Conservation (phyloP, 1,140 invertebrate species). For the Hydropsyche tenuis region DNA sequence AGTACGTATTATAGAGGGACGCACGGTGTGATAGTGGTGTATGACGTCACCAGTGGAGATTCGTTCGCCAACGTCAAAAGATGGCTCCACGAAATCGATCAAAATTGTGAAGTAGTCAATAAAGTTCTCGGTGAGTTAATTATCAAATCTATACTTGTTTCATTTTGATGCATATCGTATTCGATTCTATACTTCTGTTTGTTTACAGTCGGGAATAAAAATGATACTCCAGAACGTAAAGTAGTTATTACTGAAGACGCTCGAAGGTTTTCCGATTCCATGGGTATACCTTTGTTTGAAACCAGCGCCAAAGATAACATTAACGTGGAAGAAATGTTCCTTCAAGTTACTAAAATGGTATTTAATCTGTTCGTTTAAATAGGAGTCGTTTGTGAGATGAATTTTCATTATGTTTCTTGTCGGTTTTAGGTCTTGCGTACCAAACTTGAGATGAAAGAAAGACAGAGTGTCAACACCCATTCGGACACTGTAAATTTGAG, state of each 20-base stretch:
- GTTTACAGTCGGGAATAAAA: slow-evolving; percentile 96
- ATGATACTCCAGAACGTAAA: slow-evolving; percentile 96
- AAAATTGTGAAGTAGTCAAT: slow-evolving; percentile 99
- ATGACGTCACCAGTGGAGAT: slow-evolving; percentile 98
- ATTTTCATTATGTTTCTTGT: not conserved
- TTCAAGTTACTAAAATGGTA: slow-evolving; percentile 74
- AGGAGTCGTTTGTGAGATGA: not conserved
- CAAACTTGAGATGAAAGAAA: slow-evolving; percentile 67
- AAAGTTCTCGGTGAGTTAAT: slow-evolving; percentile 87
- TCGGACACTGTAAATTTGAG: slow-evolving; percentile 66
- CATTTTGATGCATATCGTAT: not conserved
- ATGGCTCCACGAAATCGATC: slow-evolving; percentile 98
- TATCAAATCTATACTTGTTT: not conserved
- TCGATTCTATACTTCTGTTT: slow-evolving; percentile 37
- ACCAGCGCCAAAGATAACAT: slow-evolving; percentile 99
- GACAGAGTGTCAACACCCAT: slow-evolving; percentile 64
- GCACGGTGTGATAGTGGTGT: slow-evolving; percentile 98
- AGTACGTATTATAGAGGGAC: slow-evolving; percentile 98
- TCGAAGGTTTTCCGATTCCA: slow-evolving; percentile 94
- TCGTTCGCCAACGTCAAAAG: slow-evolving; percentile 99
- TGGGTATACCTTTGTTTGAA: slow-evolving; percentile 97
- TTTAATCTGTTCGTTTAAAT: slow-evolving; percentile 30
- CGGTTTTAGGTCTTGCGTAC: slow-evolving; percentile 61
- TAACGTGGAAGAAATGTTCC: slow-evolving; percentile 95
- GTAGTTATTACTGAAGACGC: slow-evolving; percentile 97